Percentiles rank a stretch among this genome's conserved stretches.
Conservation (phyloP, 2,797 vertebrate species). For the Hippopotamyrus pictus region DNA sequence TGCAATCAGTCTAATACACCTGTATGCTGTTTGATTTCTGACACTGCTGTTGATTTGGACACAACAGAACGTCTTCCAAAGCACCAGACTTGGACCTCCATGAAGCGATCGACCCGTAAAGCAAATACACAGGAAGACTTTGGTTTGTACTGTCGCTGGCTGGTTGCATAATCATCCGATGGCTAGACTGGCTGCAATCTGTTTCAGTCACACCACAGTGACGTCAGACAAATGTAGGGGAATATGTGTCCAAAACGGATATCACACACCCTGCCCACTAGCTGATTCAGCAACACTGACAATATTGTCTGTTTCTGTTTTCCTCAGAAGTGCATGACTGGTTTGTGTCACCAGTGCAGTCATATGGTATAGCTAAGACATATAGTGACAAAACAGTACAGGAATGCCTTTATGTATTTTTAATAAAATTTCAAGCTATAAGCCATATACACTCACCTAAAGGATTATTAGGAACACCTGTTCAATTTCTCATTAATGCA, state of each 20-base stretch:
- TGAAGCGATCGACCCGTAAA: not conserved
- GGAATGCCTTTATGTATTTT: not conserved
- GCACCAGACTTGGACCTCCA: not conserved
- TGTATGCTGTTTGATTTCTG: not conserved
- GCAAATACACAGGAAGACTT: not conserved
- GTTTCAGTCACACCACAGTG: not conserved
- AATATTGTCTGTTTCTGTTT: not conserved
- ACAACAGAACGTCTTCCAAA: not conserved
- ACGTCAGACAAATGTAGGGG: not conserved
- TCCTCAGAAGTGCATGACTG: not conserved
- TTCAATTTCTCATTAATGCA: too few relatives aligned
- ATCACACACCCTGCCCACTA: not conserved
- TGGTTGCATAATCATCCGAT: not conserved
- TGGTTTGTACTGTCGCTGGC: not conserved
- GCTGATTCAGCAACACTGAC: constrained; percentile 11
- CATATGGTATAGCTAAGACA: not conserved
- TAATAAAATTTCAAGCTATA: not conserved
- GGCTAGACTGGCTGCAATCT: not conserved
- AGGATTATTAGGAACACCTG: too few relatives aligned
- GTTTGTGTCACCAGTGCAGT: not conserved
- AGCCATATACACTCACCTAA: too few relatives aligned
- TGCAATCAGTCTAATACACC: not conserved
- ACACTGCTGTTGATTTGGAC: not conserved
- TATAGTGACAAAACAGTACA: not conserved
- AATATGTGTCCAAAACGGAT: not conserved